Evolutionary conservation across 2,797 vertebrate species (phyloP).

Genomic region (Chaunax sp.): DNA sequence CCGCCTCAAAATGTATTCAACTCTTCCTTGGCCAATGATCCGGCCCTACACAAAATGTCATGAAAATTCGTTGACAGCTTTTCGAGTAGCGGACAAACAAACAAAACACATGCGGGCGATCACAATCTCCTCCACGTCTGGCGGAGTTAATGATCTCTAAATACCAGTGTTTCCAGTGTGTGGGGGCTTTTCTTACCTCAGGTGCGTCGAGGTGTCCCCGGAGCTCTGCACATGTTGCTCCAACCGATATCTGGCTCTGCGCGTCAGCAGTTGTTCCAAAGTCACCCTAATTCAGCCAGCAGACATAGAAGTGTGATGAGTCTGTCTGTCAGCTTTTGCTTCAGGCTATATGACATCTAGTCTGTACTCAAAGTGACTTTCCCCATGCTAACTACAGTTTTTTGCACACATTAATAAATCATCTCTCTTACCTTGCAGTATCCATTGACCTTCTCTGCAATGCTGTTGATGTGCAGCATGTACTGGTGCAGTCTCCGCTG

Average conservation of each 20-base stretch:
- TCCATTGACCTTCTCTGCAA: slow-evolving; percentile 71
- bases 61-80: too few relatives aligned
- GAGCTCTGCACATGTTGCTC: slow-evolving; percentile 76
- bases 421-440: slow-evolving; percentile 75
- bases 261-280: slow-evolving; percentile 69
- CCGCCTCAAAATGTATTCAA: too few relatives aligned
- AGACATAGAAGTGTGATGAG: slow-evolving; percentile 10
- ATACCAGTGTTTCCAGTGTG: not conserved
- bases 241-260: slow-evolving; percentile 80
- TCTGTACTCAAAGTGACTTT: not conserved
- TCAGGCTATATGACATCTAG: not conserved
- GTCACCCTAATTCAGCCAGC: slow-evolving; percentile 51
- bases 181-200: slow-evolving; percentile 60
- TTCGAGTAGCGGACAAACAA: too few relatives aligned
- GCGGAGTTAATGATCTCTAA: not conserved
- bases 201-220: slow-evolving; percentile 73
- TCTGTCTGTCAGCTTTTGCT: not conserved
- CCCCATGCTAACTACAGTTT: too few relatives aligned
- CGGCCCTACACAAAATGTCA: too few relatives aligned
- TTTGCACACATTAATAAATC: too few relatives aligned
- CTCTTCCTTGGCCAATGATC: too few relatives aligned
- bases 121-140: not conserved
- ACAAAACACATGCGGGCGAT: too few relatives aligned
- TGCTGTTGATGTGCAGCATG: slow-evolving; percentile 77
- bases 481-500: slow-evolving; percentile 80